Evolutionary conservation across 2,888 invertebrate genomes (phyloP).

Genomic region (Brachypalpus laphriformis): DNA sequence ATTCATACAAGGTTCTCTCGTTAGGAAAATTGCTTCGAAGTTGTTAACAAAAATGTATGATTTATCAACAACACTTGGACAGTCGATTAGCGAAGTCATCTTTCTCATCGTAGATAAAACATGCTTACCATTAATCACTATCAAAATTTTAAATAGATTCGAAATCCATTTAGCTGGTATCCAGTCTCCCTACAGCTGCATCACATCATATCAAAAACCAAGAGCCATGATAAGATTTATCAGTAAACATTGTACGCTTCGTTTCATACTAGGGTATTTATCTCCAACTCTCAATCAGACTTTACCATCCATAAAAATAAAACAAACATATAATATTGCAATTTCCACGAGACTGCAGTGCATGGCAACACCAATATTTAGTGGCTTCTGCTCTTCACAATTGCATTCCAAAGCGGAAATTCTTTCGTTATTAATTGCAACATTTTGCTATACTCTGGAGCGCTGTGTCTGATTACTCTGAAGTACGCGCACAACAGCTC

Average conservation of each 20-base stretch:
- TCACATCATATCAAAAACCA: no score
- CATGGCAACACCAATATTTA: background rate
- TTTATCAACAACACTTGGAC: no score
- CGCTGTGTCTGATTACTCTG: background rate
- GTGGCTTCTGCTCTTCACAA: background rate
- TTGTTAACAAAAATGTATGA: no score
- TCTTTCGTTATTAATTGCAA: constrained; percentile 44
- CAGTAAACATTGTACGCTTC: constrained; percentile 10
- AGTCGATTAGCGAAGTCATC: no score
- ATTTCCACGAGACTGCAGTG: background rate
- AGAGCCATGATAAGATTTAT: background rate
- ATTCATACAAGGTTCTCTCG: no score
- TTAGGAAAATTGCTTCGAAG: no score
- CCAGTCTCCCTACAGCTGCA: no score
- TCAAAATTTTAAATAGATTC: no score
- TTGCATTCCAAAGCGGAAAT: constrained; percentile 26
- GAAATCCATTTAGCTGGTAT: no score
- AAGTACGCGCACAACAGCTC: constrained; percentile 11
- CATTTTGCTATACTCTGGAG: constrained; percentile 8
- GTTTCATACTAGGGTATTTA: background rate
- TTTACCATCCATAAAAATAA: background rate
- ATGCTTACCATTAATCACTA: no score
- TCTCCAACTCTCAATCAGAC: background rate
- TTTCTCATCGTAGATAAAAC: no score
- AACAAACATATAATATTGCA: constrained; percentile 2